A percentile compares a stretch with the other conserved stretches of the same genome.
These are phyloP conservation scores for Linepithema humile DNA, from an alignment of 1,140 invertebrate genomes.

Conservation along the genomic window DNA sequence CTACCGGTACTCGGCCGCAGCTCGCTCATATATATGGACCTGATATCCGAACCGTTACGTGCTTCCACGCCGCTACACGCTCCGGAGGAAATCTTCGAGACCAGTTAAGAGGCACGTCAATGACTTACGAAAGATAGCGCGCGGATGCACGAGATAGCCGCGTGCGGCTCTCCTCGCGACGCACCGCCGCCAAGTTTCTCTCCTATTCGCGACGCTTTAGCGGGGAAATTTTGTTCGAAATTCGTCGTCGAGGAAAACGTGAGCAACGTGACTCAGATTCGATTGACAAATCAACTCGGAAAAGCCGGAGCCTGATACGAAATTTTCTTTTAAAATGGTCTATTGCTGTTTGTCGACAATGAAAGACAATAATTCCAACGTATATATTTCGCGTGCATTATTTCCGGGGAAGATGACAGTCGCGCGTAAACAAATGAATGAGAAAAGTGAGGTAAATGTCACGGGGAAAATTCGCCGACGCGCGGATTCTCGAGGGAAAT, in stretches of 20 bases:
- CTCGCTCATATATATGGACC: background rate
- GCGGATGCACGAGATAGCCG: background rate
- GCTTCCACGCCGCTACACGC: constrained; percentile 39
- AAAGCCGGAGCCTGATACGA: background rate
- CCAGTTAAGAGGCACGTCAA: constrained; percentile 39
- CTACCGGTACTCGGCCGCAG: background rate
- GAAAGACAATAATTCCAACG: background rate
- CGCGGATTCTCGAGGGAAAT: background rate
- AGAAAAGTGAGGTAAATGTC: background rate
- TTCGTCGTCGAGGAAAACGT: too few species aligned
- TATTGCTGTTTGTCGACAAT: background rate
- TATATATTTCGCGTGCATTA: background rate
- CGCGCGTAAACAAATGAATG: background rate
- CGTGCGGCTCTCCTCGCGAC: background rate
- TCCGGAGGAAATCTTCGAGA: constrained; percentile 22
- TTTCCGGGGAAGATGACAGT: background rate
- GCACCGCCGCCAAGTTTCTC: background rate
- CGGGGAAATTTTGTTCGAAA: too few species aligned
- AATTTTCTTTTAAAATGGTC: background rate
- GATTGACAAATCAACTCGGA: background rate
- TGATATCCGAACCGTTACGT: constrained; percentile 53
- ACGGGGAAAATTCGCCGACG: background rate
- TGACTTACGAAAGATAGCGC: constrained; percentile 35
- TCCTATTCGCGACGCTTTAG: background rate
- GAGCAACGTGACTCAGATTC: too few species aligned